Conservation (phyloP, 23 tunicate species). For the Ciona savignyi region DNA sequence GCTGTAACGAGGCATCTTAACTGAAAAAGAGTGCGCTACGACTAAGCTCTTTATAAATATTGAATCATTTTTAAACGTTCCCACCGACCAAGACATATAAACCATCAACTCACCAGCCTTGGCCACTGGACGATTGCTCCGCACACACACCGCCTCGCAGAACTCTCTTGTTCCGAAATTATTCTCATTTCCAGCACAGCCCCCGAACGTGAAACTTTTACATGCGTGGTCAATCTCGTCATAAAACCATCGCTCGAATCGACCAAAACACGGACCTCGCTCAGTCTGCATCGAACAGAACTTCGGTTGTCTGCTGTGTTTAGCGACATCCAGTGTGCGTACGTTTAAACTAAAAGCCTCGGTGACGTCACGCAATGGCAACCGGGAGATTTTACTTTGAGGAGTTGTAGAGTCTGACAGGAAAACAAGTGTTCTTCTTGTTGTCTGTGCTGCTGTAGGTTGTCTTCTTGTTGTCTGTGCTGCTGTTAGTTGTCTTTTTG, state of each 20-base stretch:
- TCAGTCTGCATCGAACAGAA: constrained; percentile 21
- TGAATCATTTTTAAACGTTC: no score
- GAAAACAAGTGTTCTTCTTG: constrained; percentile 1
- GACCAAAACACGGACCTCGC: constrained; percentile 40
- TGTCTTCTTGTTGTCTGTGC: background rate
- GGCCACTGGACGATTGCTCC: no score
- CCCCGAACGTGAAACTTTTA: constrained; percentile 51
- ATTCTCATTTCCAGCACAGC: constrained; percentile 49
- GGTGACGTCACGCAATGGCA: background rate
- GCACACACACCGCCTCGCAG: constrained; percentile 19
- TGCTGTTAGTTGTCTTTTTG: background rate
- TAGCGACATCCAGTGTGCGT: background rate
- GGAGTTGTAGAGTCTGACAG: constrained; percentile 1
- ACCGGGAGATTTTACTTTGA: background rate
- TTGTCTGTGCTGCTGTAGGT: background rate
- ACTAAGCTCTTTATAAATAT: no score
- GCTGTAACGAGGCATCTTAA: no score
- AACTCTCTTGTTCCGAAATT: constrained; percentile 17
- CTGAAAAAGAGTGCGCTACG: no score
- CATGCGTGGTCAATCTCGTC: constrained; percentile 29
- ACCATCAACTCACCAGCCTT: no score
- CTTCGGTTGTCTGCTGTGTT: background rate
- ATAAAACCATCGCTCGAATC: constrained; percentile 32
- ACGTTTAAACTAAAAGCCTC: background rate
- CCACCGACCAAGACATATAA: no score